phyloP scores from a whole-genome alignment of 1,140 invertebrate genomes.

The Lineus longissimus region DNA sequence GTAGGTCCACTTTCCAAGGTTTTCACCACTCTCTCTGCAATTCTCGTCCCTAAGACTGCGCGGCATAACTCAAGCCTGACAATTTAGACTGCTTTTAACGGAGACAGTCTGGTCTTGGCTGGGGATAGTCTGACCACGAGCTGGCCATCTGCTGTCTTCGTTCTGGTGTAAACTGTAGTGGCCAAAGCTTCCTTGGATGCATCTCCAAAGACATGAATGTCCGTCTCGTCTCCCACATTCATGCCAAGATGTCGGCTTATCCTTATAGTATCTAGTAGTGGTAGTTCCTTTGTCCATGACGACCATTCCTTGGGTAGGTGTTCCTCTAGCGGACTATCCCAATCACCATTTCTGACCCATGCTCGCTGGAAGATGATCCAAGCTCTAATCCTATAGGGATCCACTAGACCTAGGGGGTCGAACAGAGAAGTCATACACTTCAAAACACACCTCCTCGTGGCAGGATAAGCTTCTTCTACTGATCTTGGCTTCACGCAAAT shows the following conservation, averaged over 20 bases:
- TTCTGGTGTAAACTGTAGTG: neutral
- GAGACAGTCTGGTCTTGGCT: conserved; percentile 2
- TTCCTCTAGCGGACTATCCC: neutral
- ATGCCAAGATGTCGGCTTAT: neutral
- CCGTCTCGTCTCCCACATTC: neutral
- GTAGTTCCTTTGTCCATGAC: neutral
- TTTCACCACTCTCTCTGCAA: neutral
- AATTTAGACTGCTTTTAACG: neutral
- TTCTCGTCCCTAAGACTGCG: neutral
- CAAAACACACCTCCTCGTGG: neutral
- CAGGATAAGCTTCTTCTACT: neutral
- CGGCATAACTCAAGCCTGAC: neutral
- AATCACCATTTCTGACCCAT: neutral
- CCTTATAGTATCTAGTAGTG: neutral
- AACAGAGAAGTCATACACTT: neutral
- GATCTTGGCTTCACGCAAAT: neutral
- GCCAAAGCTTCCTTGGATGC: conserved; percentile 3
- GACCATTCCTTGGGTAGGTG: neutral
- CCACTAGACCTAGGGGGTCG: neutral
- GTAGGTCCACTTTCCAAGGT: neutral
- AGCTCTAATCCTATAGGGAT: neutral
- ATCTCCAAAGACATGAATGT: conserved; percentile 2
- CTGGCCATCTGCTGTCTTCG: neutral
- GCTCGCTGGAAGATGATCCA: neutral
- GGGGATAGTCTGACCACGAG: neutral